Percentiles rank a stretch among this genome's conserved stretches.
phyloP scores from a whole-genome alignment of 2,797 vertebrate genomes.

The Anolis apletophallus region DNA sequence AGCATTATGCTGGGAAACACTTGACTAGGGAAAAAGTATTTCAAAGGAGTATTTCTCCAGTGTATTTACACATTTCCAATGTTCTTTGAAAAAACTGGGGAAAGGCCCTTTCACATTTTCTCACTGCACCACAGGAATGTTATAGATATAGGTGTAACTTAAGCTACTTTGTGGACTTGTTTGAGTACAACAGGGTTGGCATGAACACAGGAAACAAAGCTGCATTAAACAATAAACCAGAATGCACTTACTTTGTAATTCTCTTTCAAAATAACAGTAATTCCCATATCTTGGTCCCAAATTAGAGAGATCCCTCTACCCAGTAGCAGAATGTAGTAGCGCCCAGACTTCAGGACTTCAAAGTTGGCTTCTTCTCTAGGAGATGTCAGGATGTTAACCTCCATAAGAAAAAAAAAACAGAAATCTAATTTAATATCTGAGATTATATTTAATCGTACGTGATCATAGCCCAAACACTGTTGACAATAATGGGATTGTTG shows the following conservation, averaged over 20 bases:
- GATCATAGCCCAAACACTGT: neutral
- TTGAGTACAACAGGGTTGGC: neutral
- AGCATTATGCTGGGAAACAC: neutral
- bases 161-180: neutral
- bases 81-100: too few relatives aligned
- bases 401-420: neutral
- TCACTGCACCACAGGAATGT: neutral
- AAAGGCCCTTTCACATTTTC: neutral
- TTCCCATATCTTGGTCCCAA: slow-evolving; percentile 88
- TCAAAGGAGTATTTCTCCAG: too few relatives aligned
- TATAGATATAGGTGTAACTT: too few relatives aligned
- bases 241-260: slow-evolving; percentile 81
- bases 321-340: slow-evolving; percentile 87
- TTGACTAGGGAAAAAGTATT: neutral
- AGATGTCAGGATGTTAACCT: slow-evolving; percentile 89
- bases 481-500: too few relatives aligned
- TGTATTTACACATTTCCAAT: too few relatives aligned
- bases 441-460: neutral
- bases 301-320: slow-evolving; percentile 86
- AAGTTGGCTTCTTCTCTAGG: slow-evolving; percentile 81
- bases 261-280: slow-evolving; percentile 88
- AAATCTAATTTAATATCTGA: neutral
- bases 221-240: slow-evolving; percentile 2
- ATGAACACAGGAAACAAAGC: neutral
- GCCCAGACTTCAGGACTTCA: slow-evolving; percentile 90